Percentiles rank a stretch among this genome's conserved stretches.
Evolutionary conservation across 2,113 vertebrate species (phyloP).

Genomic region (Natator depressus): DNA sequence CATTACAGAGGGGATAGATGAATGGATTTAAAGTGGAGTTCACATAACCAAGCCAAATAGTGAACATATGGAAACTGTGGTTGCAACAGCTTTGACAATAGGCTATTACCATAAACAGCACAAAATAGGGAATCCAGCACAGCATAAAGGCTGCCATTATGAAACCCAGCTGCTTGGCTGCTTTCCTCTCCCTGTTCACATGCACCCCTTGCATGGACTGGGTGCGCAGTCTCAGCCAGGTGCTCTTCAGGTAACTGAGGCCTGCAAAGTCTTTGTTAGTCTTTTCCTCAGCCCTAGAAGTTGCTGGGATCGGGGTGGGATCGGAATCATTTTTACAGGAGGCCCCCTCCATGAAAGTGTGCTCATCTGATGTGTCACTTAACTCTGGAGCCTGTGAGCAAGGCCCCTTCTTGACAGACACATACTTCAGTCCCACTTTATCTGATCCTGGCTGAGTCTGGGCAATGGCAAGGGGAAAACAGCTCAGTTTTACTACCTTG

Average conservation of each 20-base stretch:
- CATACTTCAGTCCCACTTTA: slow-evolving; percentile 31
- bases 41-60: slow-evolving; percentile 96
- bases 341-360: slow-evolving; percentile 69
- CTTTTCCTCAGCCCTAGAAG: neutral
- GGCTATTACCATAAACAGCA: slow-evolving; percentile 91
- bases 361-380: slow-evolving; percentile 72
- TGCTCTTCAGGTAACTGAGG: slow-evolving; percentile 80
- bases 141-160: slow-evolving; percentile 93
- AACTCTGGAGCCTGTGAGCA: slow-evolving; percentile 69
- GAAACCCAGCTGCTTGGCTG: slow-evolving; percentile 92
- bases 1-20: slow-evolving; percentile 95
- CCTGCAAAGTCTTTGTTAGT: slow-evolving; percentile 47
- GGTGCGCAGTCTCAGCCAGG: slow-evolving; percentile 85
- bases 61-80: slow-evolving; percentile 88
- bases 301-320: neutral
- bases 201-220: slow-evolving; percentile 82
- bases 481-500: slow-evolving; percentile 39
- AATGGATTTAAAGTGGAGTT: slow-evolving; percentile 97
- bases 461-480: slow-evolving; percentile 47
- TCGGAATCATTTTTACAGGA: neutral
- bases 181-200: slow-evolving; percentile 89
- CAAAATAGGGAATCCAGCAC: slow-evolving; percentile 98
- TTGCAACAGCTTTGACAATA: slow-evolving; percentile 83
- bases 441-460: slow-evolving; percentile 42
- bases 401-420: slow-evolving; percentile 62